Evolutionary conservation across 2,113 vertebrate genomes (phyloP).

Genomic region (Danionella cerebrum): DNA sequence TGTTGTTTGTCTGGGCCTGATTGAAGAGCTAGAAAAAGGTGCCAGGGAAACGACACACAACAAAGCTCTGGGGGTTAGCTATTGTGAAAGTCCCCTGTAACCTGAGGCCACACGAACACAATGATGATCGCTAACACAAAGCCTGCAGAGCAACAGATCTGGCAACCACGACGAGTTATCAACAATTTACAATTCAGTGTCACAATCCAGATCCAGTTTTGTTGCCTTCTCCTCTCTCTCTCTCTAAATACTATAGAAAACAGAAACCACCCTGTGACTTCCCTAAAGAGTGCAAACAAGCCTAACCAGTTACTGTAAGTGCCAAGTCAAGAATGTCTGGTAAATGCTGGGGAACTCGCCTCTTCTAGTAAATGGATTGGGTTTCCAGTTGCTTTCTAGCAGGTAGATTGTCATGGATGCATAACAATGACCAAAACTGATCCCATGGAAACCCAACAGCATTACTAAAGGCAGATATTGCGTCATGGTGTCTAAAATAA

Average conservation of each 20-base stretch:
- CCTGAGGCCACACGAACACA: not conserved
- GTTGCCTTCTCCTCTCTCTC: not conserved
- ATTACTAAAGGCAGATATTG: not conserved
- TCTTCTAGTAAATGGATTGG: not conserved
- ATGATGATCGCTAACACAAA: not conserved
- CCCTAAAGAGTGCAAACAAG: not conserved
- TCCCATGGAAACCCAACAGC: no score
- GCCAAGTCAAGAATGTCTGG: not conserved
- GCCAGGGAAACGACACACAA: not conserved
- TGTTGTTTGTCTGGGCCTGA: not conserved
- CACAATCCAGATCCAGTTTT: not conserved
- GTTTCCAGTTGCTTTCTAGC: not conserved
- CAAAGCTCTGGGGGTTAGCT: not conserved
- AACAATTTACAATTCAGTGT: not conserved
- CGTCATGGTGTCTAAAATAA: not conserved
- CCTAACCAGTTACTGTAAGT: not conserved
- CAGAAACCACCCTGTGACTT: not conserved
- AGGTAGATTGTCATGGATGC: not conserved
- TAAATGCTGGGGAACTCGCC: not conserved
- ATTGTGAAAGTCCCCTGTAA: slow-evolving; percentile 16
- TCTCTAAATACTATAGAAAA: not conserved
- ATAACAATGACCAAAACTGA: not conserved
- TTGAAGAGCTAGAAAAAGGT: not conserved
- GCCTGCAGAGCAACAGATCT: not conserved
- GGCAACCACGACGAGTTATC: not conserved